Base-by-base conservation (phyloP, 1,140 invertebrate genomes). In the Proales similis region DNA sequence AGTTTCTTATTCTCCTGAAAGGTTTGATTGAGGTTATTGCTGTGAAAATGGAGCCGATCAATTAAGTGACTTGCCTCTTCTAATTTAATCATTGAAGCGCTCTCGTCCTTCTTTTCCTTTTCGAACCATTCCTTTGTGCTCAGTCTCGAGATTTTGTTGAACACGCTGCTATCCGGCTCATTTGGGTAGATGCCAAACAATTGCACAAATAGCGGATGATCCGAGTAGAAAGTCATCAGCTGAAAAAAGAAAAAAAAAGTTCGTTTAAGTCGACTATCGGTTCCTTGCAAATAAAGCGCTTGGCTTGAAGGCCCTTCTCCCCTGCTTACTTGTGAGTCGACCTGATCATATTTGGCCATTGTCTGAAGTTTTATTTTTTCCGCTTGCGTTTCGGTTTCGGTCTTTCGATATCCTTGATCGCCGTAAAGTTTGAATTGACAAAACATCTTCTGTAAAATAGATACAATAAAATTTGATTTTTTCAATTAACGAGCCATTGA, bases 341-440 rank as follows among this genome's bases (percentile, higher is more conserved):
- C 51, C 30, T 39, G 12, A 22, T 12, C n/a, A 32, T 62, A 62
- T n/a, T 29, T 36, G 24, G 38, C 14, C 14, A 62, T 46, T 46
- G n/a, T 62, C 39, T 62, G 39, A 46, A 27, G 33, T 7, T 43
- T 29, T 26, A 62, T 30, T 22, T 62, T 30, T 4, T 62, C 36
- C 14, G 39, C 20, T 2, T 47, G 42, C 7, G 20, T 27, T 2
- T 30, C 57, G 4, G 19, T 20, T 29, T 45, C 29, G 3, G 57
- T 46, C 24, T 46, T 14, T 22, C 29, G n/a, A 62, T 29, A 45
- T 17, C 17, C 22, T n/a, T 46, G 42, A 32, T 62, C 57, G 4
- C 43, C 57, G 36, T 29, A 45, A 29, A 43, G n/a, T 62, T 62
- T 62, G n/a, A 30, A 46, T 46, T 47, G 57, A 62, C 57, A 62